A percentile compares a stretch with the other conserved stretches of the same genome.
Conservation (phyloP, 92 coral and sea anemone species). For the Umimayanthus chanpuru region DNA sequence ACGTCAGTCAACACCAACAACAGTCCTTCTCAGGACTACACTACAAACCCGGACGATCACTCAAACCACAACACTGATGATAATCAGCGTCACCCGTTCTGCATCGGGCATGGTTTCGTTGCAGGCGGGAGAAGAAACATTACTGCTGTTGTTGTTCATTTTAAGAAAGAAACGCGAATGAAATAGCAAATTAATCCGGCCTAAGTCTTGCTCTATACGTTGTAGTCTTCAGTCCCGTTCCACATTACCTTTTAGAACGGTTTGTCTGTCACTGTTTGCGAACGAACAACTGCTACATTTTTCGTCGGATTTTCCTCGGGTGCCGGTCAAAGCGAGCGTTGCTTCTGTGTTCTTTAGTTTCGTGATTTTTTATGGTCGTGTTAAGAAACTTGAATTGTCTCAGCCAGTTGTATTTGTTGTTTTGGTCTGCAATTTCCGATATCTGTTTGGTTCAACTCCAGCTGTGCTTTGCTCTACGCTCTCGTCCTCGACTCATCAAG, state of each 20-base stretch:
- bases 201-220: neutral
- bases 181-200: neutral
- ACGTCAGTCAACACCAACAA: no score
- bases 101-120: neutral
- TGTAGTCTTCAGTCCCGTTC: no score
- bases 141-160: conserved; percentile 2
- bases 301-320: no score
- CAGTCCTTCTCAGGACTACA: no score
- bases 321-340: no score
- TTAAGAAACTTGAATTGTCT: neutral
- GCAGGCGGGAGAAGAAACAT: neutral
- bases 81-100: conserved; percentile 1
- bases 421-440: neutral
- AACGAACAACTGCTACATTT: neutral
- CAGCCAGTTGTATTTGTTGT: no score
- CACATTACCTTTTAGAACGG: no score
- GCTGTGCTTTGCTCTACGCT: neutral
- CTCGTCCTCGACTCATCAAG: neutral
- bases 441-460: neutral
- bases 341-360: neutral
- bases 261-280: neutral
- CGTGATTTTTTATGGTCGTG: neutral
- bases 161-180: neutral
- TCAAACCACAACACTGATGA: no score
- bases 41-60: no score